Percentiles rank a stretch among this genome's conserved stretches.
Evolutionary conservation across 2,797 vertebrate genomes (phyloP).

Genomic region (Oreochromis grahami): DNA sequence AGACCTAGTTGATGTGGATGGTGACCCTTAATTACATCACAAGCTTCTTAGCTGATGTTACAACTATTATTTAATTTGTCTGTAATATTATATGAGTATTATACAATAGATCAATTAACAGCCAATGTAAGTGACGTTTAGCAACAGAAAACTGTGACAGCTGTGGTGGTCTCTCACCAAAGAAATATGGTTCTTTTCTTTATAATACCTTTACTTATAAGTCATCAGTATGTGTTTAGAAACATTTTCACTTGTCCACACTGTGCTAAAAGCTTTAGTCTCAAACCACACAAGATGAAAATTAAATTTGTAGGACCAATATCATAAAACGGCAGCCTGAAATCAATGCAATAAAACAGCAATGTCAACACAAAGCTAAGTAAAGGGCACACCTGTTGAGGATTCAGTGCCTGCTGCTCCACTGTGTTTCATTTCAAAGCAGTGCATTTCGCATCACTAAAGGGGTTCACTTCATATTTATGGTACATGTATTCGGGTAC

Average conservation of each 20-base stretch:
- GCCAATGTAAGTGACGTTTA: neutral
- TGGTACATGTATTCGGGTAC: conserved; percentile 28
- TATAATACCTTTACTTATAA: neutral
- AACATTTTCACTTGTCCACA: neutral
- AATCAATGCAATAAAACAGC: conserved; percentile 12
- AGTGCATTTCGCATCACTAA: conserved; percentile 18
- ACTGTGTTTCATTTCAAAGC: conserved; percentile 8
- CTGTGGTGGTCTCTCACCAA: neutral
- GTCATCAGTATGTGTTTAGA: neutral
- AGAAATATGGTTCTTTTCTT: neutral
- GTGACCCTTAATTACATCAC: neutral
- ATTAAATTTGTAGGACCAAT: neutral
- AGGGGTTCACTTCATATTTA: conserved; percentile 29
- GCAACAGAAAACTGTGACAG: neutral
- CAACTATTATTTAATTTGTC: neutral
- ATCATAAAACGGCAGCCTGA: conserved; percentile 9
- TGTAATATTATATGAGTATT: neutral
- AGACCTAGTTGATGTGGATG: neutral
- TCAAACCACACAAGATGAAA: neutral
- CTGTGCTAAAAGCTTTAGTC: neutral
- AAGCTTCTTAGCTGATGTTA: neutral
- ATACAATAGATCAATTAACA: neutral
- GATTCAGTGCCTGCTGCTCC: neutral
- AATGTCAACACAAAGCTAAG: conserved; percentile 34
- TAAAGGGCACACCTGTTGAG: conserved; percentile 45